Evolutionary conservation across 1,140 invertebrate species (phyloP).

Genomic region (Aplysia californica): DNA sequence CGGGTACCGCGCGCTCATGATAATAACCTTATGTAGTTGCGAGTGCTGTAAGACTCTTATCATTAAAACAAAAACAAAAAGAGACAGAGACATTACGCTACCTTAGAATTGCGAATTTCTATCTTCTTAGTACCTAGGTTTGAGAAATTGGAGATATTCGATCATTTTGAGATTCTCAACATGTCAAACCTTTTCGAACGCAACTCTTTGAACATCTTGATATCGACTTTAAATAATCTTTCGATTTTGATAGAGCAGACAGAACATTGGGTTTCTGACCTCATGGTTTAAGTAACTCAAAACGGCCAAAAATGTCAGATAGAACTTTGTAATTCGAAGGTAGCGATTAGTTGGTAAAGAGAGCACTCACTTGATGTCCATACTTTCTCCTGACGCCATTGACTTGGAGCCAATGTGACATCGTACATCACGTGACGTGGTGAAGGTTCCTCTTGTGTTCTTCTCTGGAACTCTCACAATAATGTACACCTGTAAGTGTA

Average conservation of each 20-base stretch:
- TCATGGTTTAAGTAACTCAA: neutral
- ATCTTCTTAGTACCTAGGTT: too few relatives aligned
- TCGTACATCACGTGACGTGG: constrained; percentile 78
- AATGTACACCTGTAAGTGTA: constrained; percentile 84
- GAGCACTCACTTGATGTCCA: constrained; percentile 53
- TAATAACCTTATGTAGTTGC: too few relatives aligned
- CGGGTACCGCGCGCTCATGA: too few relatives aligned
- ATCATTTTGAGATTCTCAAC: too few relatives aligned
- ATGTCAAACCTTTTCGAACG: too few relatives aligned
- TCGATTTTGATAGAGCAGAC: neutral
- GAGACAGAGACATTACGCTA: constrained; percentile 2
- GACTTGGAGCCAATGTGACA: constrained; percentile 79
- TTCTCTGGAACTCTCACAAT: constrained; percentile 81
- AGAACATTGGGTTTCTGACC: neutral
- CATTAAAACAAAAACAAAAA: constrained; percentile 4
- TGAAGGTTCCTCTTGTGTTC: constrained; percentile 83
- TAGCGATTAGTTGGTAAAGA: too few relatives aligned
- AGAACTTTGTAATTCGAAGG: too few relatives aligned
- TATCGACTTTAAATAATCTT: neutral
- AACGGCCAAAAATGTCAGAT: neutral
- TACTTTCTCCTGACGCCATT: constrained; percentile 52
- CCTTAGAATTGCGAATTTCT: too few relatives aligned
- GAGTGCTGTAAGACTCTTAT: too few relatives aligned
- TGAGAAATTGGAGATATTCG: neutral
- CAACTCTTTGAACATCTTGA: neutral